A percentile compares a stretch with the other conserved stretches of the same genome.
Evolutionary conservation across 2,113 vertebrate species (phyloP).

Genomic region (Macroglossus sobrinus): DNA sequence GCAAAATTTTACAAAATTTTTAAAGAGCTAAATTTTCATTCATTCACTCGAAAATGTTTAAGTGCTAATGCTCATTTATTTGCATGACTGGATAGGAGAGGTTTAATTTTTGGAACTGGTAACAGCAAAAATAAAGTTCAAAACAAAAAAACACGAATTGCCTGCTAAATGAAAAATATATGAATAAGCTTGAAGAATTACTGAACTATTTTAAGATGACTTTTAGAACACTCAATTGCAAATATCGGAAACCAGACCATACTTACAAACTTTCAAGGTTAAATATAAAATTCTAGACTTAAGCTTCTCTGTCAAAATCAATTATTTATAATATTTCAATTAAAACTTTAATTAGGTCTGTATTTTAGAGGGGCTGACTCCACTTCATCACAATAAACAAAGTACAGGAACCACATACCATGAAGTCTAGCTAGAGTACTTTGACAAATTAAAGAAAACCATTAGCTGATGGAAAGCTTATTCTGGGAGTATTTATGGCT

Average conservation of each 20-base stretch:
- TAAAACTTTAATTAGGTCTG: constrained; percentile 50
- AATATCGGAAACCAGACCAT: constrained; percentile 14
- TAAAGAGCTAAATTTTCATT: not conserved
- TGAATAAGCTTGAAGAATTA: constrained; percentile 16
- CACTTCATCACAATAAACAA: constrained; percentile 50
- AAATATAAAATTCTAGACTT: constrained; percentile 34
- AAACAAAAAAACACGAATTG: constrained; percentile 30
- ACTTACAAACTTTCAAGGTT: constrained; percentile 11
- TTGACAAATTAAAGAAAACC: constrained; percentile 66
- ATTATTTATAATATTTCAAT: constrained; percentile 50
- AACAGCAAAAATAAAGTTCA: constrained; percentile 43
- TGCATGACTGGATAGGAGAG: not conserved
- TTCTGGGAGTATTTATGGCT: constrained; percentile 46
- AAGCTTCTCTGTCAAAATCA: constrained; percentile 34
- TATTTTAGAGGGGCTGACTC: constrained; percentile 41
- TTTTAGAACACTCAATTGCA: not conserved
- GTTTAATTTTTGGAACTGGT: not conserved
- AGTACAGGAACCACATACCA: not conserved
- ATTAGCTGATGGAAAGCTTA: constrained; percentile 62
- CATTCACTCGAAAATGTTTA: constrained; percentile 26
- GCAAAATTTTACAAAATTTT: not conserved
- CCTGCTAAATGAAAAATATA: constrained; percentile 3
- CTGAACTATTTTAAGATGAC: not conserved
- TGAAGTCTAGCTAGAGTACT: not conserved
- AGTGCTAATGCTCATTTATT: not conserved